phyloP scores from a whole-genome alignment of 2,113 vertebrate species.

The Stictonetta naevosa region DNA sequence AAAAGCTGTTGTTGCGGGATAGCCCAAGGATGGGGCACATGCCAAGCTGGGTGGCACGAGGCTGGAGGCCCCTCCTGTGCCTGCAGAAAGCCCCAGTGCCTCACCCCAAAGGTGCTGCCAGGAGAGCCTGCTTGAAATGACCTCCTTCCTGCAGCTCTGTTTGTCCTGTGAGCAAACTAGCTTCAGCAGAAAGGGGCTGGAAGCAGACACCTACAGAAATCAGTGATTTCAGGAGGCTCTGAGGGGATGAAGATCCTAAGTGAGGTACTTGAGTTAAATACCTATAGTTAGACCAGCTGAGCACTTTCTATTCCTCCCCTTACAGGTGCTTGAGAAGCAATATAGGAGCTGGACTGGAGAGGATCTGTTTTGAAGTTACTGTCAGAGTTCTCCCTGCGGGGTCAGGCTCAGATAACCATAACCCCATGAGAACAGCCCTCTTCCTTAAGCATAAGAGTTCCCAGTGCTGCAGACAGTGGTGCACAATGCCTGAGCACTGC shows the following conservation, averaged over 20 bases:
- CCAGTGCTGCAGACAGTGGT: neutral
- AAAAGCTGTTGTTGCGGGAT: neutral
- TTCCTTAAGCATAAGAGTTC: neutral
- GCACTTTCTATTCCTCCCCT: neutral
- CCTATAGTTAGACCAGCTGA: neutral
- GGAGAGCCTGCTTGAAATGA: neutral
- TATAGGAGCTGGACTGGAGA: neutral
- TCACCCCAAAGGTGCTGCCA: neutral
- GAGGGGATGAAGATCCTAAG: neutral
- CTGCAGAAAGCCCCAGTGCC: neutral
- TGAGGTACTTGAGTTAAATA: neutral
- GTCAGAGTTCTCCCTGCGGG: neutral
- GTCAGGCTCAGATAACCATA: neutral
- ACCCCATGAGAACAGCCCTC: neutral
- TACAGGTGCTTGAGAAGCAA: neutral
- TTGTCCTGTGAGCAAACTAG: neutral
- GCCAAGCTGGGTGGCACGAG: neutral
- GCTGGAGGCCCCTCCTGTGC: neutral
- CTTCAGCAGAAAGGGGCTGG: neutral
- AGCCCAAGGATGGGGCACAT: accelerated
- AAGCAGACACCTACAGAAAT: neutral
- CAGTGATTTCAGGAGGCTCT: accelerated
- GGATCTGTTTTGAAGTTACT: neutral
- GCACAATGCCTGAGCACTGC: neutral
- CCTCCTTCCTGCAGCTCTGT: neutral